Base-by-base conservation (phyloP, 2,888 invertebrate species). In the Sphecodes monilicornis region DNA sequence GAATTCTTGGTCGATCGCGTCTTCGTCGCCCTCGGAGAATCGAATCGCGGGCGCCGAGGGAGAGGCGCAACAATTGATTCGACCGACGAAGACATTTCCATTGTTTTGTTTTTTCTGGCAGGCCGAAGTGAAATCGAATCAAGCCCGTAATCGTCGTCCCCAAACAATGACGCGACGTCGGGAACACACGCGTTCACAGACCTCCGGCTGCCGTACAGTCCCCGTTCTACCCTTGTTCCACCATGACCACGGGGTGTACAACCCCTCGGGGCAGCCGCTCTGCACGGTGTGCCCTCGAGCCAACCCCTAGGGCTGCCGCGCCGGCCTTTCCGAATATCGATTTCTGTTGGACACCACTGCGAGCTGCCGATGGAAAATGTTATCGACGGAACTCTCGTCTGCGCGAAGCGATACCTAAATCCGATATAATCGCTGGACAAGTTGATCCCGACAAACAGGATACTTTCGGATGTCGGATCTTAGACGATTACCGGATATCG, bases 281-380 rank as follows among this genome's bases (percentile, higher is more conserved):
- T 69, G 78, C 72, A 78, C 72, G 82, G 60, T 71, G 80, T 86
- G 84, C 87, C 84, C 78, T 86, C 84, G 46, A 81, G 80, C 83
- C 76, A 78, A 36, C 69, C 70, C 75, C 87, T 74, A 64, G 78
- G 79, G 76, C 50, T n/a, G n/a, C 54, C 54, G 54, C 83, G n/a
- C n/a, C n/a, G n/a, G n/a, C n/a, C n/a, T n/a, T n/a, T 68, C 68
- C 82, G 85, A 84, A 88, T 89, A 89, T 89, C 89, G 89, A 89
- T 89, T 89, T 76, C 36, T 68, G 86, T 84, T 82, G 88, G 88
- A 89, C 88, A 85, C 83, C 83, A 78, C 85, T 84, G 79, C 84
- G 85, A 73, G 80, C 87, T 78, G 87, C 73, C 86, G 87, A 84
- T 89, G 86, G 86, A 85, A 85, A 88, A 89, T 78, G 88, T 86